Percentiles rank a stretch among this genome's conserved stretches.
Conservation (phyloP, 2,888 invertebrate genomes). For the Dryadula phaetusa region DNA sequence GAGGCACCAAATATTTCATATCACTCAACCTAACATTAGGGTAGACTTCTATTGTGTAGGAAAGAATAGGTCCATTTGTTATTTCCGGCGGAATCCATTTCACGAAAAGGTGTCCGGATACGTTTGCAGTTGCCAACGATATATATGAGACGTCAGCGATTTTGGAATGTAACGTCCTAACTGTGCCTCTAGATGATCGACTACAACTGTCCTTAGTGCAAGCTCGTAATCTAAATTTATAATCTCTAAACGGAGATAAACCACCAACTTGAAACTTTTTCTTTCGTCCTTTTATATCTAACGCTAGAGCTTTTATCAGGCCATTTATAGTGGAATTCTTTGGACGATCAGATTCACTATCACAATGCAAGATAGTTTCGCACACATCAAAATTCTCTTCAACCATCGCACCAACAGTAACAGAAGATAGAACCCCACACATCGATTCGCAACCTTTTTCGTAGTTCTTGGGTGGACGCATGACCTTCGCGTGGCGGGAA, state of each 20-base stretch:
- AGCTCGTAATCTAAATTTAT: slow-evolving; percentile 68
- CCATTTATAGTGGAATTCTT: slow-evolving; percentile 57
- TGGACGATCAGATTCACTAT: slow-evolving; percentile 55
- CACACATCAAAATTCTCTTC: slow-evolving; percentile 72
- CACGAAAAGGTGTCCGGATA: slow-evolving; percentile 57
- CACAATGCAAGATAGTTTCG: slow-evolving; percentile 56
- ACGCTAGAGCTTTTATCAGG: slow-evolving; percentile 58
- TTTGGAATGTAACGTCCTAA: slow-evolving; percentile 61
- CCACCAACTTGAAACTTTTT: slow-evolving; percentile 60
- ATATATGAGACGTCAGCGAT: slow-evolving; percentile 63
- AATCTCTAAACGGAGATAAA: slow-evolving; percentile 73
- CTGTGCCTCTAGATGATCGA: slow-evolving; percentile 62
- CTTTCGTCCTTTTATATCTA: slow-evolving; percentile 58
- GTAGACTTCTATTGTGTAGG: slow-evolving; percentile 67
- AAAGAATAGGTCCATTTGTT: slow-evolving; percentile 70
- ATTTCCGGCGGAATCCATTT: slow-evolving; percentile 66
- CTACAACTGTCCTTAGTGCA: slow-evolving; percentile 65
- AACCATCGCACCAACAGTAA: slow-evolving; percentile 61
- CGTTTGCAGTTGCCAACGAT: slow-evolving; percentile 49
- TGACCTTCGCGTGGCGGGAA: slow-evolving; percentile 65
- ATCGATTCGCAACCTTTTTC: slow-evolving; percentile 67
- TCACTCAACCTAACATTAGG: slow-evolving; percentile 55
- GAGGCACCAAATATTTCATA: slow-evolving; percentile 55
- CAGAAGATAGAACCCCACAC: slow-evolving; percentile 66
- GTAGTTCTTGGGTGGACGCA: slow-evolving; percentile 68